phyloP scores from a whole-genome alignment of 1,140 invertebrate genomes.

The Homarus americanus region DNA sequence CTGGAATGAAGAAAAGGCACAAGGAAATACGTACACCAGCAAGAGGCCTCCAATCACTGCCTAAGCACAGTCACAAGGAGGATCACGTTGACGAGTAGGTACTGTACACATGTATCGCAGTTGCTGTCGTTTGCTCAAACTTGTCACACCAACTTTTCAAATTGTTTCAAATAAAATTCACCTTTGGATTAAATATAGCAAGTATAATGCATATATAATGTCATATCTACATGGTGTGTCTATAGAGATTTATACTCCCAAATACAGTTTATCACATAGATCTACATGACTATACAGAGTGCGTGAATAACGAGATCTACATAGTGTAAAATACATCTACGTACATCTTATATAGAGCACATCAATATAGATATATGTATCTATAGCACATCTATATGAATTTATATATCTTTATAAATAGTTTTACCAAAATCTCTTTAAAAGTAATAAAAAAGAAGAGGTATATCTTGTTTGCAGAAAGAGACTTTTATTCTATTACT shows the following conservation, averaged over 20 bases:
- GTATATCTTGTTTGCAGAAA: background rate
- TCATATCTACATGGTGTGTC: background rate
- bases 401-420: background rate
- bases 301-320: background rate
- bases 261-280: background rate
- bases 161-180: background rate
- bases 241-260: background rate
- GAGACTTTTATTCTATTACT: background rate
- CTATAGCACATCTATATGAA: background rate
- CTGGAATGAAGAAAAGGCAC: constrained; percentile 43
- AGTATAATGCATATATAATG: background rate
- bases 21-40: constrained; percentile 42
- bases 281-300: background rate
- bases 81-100: background rate
- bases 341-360: background rate
- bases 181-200: background rate
- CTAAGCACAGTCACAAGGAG: constrained; percentile 7
- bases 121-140: background rate
- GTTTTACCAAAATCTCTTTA: background rate
- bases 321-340: background rate
- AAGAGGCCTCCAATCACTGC: background rate
- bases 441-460: background rate
- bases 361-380: background rate
- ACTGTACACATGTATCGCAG: background rate
- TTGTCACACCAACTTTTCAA: background rate